Evolutionary conservation across 2,797 vertebrate species (phyloP), one percentile per base, ranked within the genome.

Genomic region (Chelon labrosus): DNA sequence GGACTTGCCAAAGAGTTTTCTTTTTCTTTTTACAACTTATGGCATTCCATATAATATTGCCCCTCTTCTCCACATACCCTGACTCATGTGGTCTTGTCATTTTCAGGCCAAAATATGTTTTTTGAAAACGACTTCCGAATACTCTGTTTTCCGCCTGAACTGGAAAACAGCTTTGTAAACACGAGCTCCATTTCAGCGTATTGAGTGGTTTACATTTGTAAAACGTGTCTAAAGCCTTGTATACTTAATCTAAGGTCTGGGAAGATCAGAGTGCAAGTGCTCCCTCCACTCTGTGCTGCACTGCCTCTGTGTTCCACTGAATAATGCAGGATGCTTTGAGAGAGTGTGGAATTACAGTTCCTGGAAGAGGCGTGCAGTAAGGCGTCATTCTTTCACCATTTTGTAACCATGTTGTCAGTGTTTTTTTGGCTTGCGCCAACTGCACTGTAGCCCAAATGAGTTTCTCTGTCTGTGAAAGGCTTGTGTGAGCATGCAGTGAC

Each of bases 291-390:
- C 69, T 79, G 55, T 79, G 74, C 75, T 74, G 62, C 70, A 61
- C 88, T 44, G 63, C 65, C 79, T 83, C 81, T 85, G 77, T 87
- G 85, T 86, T 85, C 70, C 42, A 8, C 88, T 94, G 87, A 94
- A 90, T 94, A 93, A 94, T 92, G 92, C 88, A 90, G 42, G 65
- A 84, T 81, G 88, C 90, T 84, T 62, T 81, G 75, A 67, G 14
- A 70, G 50, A 85, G 42, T 81, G 19, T 82, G 88, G 92, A 89
- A 91, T 93, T 92, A 77, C 89, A 70, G 85, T 94, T 86, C 92
- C 77, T 78, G 75, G 79, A 85, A 89, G 79, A 82, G 82, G 66
- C 39, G 41, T 73, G 72, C 42, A 69, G 70, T 47, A 51, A 73
- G 61, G 57, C 82, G 73, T 66, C 50, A 72, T 80, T 84, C 74